phyloP scores from a whole-genome alignment of 2,888 invertebrate species.

The Mythimna vitellina region DNA sequence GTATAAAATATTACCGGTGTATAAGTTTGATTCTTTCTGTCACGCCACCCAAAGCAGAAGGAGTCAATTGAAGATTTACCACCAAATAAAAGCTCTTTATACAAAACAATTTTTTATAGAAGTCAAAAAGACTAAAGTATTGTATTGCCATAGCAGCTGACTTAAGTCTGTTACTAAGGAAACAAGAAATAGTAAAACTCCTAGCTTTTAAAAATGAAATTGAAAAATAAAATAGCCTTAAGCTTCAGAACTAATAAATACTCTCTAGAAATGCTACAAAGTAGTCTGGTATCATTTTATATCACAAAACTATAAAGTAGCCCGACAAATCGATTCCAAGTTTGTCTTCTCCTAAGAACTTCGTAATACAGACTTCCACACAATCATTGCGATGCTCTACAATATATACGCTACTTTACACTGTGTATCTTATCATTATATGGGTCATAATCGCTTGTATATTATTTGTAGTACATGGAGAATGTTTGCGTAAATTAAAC shows the following conservation, averaged over 20 bases:
- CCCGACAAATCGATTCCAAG: constrained; percentile 56
- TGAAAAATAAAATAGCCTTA: constrained; percentile 7
- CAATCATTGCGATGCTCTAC: constrained; percentile 18
- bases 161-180: not conserved
- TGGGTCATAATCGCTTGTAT: constrained; percentile 4
- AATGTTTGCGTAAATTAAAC: constrained; percentile 40
- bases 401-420: constrained; percentile 23
- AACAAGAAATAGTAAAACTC: not conserved
- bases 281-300: constrained; percentile 43
- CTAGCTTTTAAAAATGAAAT: not conserved
- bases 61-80: no score
- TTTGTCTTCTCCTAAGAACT: constrained; percentile 47
- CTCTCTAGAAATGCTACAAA: constrained; percentile 14
- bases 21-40: no score
- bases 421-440: not conserved
- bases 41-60: no score
- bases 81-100: no score
- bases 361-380: constrained; percentile 24
- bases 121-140: not conserved
- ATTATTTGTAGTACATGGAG: not conserved
- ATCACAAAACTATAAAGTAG: constrained; percentile 47
- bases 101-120: not conserved
- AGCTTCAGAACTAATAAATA: constrained; percentile 18
- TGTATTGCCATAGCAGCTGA: not conserved
- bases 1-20: no score